Percentiles rank a stretch among this genome's conserved stretches.
Evolutionary conservation across 2,888 invertebrate species (phyloP).

Genomic region (Hipparchia semele): DNA sequence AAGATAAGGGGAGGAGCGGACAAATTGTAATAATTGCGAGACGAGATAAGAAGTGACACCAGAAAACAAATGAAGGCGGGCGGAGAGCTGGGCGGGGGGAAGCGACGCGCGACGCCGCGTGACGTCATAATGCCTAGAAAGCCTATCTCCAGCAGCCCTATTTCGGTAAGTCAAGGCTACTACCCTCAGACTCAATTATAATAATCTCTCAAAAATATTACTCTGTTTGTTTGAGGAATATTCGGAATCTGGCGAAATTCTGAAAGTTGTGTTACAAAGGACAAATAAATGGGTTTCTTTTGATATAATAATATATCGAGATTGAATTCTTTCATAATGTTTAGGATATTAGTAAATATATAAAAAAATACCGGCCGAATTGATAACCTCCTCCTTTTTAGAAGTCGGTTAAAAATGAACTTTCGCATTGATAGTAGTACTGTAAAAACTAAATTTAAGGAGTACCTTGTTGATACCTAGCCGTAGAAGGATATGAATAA

Average conservation of each 20-base stretch:
- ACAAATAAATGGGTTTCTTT: not conserved
- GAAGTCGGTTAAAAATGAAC: too few relatives aligned
- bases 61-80: slow-evolving; percentile 82
- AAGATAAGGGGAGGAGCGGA: slow-evolving; percentile 82
- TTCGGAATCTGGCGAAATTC: not conserved
- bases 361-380: not conserved
- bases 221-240: slow-evolving; percentile 2
- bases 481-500: slow-evolving; percentile 24
- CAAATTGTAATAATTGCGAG: slow-evolving; percentile 83
- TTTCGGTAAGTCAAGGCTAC: not conserved
- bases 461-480: too few relatives aligned
- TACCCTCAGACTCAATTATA: not conserved
- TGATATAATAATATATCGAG: not conserved
- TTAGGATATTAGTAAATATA: not conserved
- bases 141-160: slow-evolving; percentile 47
- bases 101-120: slow-evolving; percentile 50
- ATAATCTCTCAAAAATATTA: not conserved
- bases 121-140: slow-evolving; percentile 62
- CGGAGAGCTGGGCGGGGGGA: slow-evolving; percentile 50
- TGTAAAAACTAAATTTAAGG: too few relatives aligned
- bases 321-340: not conserved
- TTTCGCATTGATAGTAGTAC: not conserved
- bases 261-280: not conserved
- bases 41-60: slow-evolving; percentile 82
- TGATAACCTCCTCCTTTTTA: too few relatives aligned